These are phyloP conservation scores for Drosophila heteroneura DNA, from an alignment of 2,888 invertebrate genomes.

Conservation along the genomic window DNA sequence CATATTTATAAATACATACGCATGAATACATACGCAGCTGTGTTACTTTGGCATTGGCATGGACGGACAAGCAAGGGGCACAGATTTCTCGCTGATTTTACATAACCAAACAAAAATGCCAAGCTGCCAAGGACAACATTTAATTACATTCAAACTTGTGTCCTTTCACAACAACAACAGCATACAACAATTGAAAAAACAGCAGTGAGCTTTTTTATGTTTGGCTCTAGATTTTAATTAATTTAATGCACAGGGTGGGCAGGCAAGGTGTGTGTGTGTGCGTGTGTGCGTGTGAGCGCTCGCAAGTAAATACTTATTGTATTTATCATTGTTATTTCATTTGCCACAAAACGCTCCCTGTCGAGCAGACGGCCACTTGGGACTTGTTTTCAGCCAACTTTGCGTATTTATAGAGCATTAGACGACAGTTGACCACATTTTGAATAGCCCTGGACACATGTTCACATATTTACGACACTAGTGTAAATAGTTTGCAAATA, in stretches of 20 bases:
- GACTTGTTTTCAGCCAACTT: constrained; percentile 11
- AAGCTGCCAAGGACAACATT: constrained; percentile 18
- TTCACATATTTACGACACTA: constrained; percentile 39
- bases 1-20: background rate
- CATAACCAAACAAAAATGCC: constrained; percentile 8
- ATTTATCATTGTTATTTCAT: constrained; percentile 22
- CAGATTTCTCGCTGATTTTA: background rate
- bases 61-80: constrained; percentile 5
- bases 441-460: constrained; percentile 27
- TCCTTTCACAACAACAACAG: constrained; percentile 4
- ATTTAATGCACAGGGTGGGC: constrained; percentile 50
- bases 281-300: background rate
- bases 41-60: constrained; percentile 2
- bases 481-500: constrained; percentile 50
- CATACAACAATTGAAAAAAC: background rate
- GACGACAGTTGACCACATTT: constrained; percentile 33
- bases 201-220: background rate
- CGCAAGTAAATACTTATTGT: constrained; percentile 35
- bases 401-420: constrained; percentile 20
- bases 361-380: background rate
- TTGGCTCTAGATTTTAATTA: constrained; percentile 56
- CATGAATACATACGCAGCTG: background rate
- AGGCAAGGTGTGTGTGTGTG: constrained; percentile 7
- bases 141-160: constrained; percentile 27
- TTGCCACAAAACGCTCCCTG: constrained; percentile 24